A percentile compares a stretch with the other conserved stretches of the same genome.
Conservation (phyloP, 2,888 invertebrate species). For the Chesias legatella region DNA sequence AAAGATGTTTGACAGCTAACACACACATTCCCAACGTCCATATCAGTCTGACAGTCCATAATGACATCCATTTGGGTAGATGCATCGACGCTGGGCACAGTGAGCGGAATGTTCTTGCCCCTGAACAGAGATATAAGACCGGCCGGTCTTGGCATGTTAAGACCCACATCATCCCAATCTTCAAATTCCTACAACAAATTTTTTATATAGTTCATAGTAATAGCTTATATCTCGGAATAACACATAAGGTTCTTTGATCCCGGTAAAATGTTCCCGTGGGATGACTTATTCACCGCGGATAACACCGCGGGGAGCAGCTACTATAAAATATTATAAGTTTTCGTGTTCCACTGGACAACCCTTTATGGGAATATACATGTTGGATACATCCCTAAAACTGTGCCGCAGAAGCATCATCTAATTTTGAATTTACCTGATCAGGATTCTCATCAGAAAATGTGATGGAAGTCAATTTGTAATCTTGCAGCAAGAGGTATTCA, state of each 20-base stretch:
- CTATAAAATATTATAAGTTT: too few species aligned
- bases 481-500: constrained; percentile 88
- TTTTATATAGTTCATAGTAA: too few species aligned
- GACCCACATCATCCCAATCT: constrained; percentile 95
- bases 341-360: too few species aligned
- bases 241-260: too few species aligned
- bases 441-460: constrained; percentile 96
- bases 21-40: constrained; percentile 62
- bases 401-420: too few species aligned
- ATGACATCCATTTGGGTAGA: constrained; percentile 68
- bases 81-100: constrained; percentile 62
- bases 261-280: too few species aligned
- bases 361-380: too few species aligned
- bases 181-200: constrained; percentile 85
- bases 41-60: constrained; percentile 71
- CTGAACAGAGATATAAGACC: constrained; percentile 85
- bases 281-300: too few species aligned
- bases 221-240: too few species aligned
- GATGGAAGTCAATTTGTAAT: constrained; percentile 92
- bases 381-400: too few species aligned
- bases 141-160: constrained; percentile 90
- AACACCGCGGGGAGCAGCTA: too few species aligned
- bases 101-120: constrained; percentile 65
- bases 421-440: constrained; percentile 82
- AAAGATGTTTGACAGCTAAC: constrained; percentile 65